Percentiles rank a stretch among this genome's conserved stretches.
Evolutionary conservation across 2,113 vertebrate genomes (phyloP).

Genomic region (Cheirogaleus medius): DNA sequence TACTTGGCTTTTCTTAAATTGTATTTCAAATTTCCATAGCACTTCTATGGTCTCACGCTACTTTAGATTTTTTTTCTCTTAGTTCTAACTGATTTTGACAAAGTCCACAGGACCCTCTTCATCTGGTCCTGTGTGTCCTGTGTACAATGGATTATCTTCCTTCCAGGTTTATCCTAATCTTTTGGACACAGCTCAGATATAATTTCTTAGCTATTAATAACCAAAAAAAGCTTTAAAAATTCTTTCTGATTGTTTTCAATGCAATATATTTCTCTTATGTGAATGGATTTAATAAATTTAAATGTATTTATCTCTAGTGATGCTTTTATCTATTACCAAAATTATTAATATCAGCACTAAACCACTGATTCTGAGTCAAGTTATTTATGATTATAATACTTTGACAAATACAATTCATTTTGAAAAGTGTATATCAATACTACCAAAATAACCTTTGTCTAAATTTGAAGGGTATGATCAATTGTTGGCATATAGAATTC

Average conservation of each 20-base stretch:
- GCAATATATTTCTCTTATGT: not conserved
- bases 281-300: not conserved
- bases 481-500: not conserved
- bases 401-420: not conserved
- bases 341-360: not conserved
- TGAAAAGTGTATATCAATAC: not conserved
- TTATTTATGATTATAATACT: not conserved
- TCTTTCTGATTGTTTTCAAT: not conserved
- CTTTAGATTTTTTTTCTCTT: not conserved
- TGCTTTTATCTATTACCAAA: not conserved
- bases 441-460: not conserved
- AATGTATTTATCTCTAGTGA: not conserved
- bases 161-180: not conserved
- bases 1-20: not conserved
- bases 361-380: not conserved
- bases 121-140: not conserved
- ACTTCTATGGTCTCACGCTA: not conserved
- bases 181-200: not conserved
- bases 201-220: not conserved
- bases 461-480: not conserved
- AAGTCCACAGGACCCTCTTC: not conserved
- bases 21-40: not conserved
- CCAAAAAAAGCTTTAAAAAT: not conserved
- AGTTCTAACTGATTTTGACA: not conserved
- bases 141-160: not conserved